These are phyloP conservation scores for Acanthiza pusilla DNA, from an alignment of 2,797 vertebrate genomes.

Conservation along the genomic window DNA sequence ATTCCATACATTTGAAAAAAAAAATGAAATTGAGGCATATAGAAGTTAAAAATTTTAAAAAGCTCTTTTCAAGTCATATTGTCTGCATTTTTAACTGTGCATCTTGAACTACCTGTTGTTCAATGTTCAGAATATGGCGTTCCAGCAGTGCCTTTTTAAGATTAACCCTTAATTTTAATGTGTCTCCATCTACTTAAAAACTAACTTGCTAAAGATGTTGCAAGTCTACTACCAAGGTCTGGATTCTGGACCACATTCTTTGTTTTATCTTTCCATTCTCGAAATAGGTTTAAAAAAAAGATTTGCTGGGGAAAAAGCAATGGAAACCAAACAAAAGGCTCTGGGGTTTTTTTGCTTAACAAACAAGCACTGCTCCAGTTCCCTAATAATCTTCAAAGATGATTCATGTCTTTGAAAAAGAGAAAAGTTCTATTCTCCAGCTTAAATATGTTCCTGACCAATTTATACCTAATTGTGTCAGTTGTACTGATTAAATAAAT, in stretches of 20 bases:
- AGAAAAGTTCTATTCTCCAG: neutral
- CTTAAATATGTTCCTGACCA: neutral
- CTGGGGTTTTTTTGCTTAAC: neutral
- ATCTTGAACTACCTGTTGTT: conserved; percentile 7
- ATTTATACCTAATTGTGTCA: neutral
- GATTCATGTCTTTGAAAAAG: neutral
- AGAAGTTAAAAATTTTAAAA: neutral
- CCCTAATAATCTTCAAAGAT: neutral
- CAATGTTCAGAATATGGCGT: neutral
- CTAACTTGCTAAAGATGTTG: neutral
- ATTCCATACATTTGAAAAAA: neutral
- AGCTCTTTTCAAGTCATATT: neutral
- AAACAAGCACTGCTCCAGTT: too few species aligned
- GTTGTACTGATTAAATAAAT: neutral
- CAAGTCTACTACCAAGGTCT: neutral
- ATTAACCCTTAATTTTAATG: neutral
- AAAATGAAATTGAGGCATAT: neutral
- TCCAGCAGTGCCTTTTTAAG: neutral
- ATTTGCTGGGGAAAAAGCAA: neutral
- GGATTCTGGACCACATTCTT: neutral
- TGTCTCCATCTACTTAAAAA: neutral
- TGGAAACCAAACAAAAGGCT: neutral
- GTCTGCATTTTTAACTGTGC: neutral
- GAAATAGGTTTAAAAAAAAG: neutral
- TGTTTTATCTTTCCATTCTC: neutral